Evolutionary conservation across 2,888 invertebrate species (phyloP).

Genomic region (Euspilapteryx auroguttella): DNA sequence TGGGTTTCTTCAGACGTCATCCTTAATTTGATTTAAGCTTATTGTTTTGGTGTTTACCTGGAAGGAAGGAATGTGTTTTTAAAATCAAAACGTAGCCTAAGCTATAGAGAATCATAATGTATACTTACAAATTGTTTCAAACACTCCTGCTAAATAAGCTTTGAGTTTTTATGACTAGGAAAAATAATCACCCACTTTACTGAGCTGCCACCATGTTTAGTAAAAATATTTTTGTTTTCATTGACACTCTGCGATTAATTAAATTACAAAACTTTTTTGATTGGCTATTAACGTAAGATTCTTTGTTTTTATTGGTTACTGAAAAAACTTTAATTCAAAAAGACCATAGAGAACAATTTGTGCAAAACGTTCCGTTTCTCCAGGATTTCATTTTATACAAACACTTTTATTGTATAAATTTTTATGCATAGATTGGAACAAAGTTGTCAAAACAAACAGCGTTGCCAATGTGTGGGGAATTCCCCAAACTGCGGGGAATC

Average conservation of each 20-base stretch:
- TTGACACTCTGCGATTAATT: constrained; percentile 4
- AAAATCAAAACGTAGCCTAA: constrained; percentile 6
- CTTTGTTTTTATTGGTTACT: neutral
- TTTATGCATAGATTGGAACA: too few relatives aligned
- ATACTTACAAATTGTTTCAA: constrained; percentile 55
- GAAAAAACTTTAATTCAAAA: too few relatives aligned
- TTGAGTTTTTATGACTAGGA: constrained; percentile 38
- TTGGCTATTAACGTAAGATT: neutral
- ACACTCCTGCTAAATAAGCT: constrained; percentile 57
- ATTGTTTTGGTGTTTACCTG: constrained; percentile 52
- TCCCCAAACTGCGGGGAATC: too few relatives aligned
- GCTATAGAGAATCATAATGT: constrained; percentile 3
- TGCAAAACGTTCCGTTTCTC: neutral
- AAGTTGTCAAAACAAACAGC: too few relatives aligned
- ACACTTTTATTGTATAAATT: too few relatives aligned
- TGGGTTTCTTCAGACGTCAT: constrained; percentile 57
- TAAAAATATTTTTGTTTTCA: constrained; percentile 12
- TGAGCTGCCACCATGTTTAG: constrained; percentile 57
- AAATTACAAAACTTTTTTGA: neutral
- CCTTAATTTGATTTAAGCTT: constrained; percentile 48
- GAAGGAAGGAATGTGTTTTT: constrained; percentile 11
- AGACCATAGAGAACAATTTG: too few relatives aligned
- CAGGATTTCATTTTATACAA: too few relatives aligned
- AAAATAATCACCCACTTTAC: constrained; percentile 41
- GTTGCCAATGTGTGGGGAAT: too few relatives aligned